Evolutionary conservation across 2,113 vertebrate genomes (phyloP), one percentile per base, ranked within the genome.

Genomic region (Heliornis fulica): DNA sequence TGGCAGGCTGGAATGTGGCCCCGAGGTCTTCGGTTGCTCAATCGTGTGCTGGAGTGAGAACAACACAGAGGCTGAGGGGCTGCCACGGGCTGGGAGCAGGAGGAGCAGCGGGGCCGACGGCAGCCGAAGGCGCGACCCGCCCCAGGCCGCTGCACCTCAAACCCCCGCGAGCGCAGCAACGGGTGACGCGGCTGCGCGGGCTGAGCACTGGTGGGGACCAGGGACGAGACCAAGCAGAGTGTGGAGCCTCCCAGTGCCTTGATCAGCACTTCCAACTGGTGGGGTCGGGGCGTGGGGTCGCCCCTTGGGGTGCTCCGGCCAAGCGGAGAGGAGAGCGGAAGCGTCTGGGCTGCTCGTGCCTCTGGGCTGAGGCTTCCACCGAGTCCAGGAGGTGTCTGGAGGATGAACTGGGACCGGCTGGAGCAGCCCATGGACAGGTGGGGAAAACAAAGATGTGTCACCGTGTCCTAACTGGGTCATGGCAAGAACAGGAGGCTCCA

Each of bases 1-100:
- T 94, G 95, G 84, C 94, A 93, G 79, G 82, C 85, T 83, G 96
- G 95, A 93, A 97, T 96, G 95, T 15, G 45, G 89, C 94, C 76
- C 60, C 71, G 78, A 91, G 90, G 88, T 89, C 40, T n/a, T 12
- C 46, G 31, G 64, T 96, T 96, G 89, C 94, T 87, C 90, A 93
- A 92, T 86, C 68, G 1, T 38, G 54, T 64, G 79, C 93, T 83
- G 79, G 11, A 96, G 85, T 9, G 80, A 94, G 88, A 90, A 96
- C 95, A 96, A 96, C 87, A 96, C 50, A 15, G 54, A 53, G 54
- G 36, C 61, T 96, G 71, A 76, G 90, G 87, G 74, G 60, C 75
- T 96, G 78, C 51, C 79, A 32, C 9, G 64, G 83, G 86, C 78
- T 85, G 91, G 78, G 84, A 94, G 41, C 51, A 28, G 72, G 87